Evolutionary conservation across 2,888 invertebrate species (phyloP), one percentile per base, ranked within the genome.

Genomic region (Clivina fossor): DNA sequence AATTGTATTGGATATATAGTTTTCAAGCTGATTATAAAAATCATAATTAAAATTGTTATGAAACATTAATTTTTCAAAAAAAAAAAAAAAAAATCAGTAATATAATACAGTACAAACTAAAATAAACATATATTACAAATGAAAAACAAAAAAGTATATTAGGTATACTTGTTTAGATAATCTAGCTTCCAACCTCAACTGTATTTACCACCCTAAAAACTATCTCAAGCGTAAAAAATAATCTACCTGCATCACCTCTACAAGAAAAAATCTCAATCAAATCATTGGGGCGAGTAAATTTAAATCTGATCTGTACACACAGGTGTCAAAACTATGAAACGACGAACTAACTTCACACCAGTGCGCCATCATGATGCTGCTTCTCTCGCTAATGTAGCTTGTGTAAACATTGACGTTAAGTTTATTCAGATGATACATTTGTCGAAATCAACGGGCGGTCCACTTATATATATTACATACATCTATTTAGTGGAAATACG

Each of bases 321-420:
- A 43, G 43, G 43, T 43, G 43, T 13, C 3, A 7, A 2, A 18
- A 7, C 3, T 37, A 37, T 15, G 9, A 13, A 15, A 16, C 26
- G 9, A 24, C 5, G 16, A n/a, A 18, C 16, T 38, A 38, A 38
- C 38, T 18, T 38, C 15, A 38, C 38, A 18, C 15, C 9, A 18
- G 18, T 38, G 15, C n/a, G 38, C n/a, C 18, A 18, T 18, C n/a
- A 18, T 18, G n/a, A 16, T 40, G 26, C 13, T 7, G 26, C 43
- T 22, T 9, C 11, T 11, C 19, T 22, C 41, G 24, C 7, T 20
- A 7, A 4, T 13, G 11, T 24, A n/a, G 26, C 43, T n/a, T 43
- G 43, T 43, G 43, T 43, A 22, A 43, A 43, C 43, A 43, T 13
- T 26, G 43, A 43, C 15, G 43, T 43, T 24, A 26, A 13, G 24